phyloP scores from a whole-genome alignment of 2,113 vertebrate species.

The Cyanoramphus novaezelandiae region DNA sequence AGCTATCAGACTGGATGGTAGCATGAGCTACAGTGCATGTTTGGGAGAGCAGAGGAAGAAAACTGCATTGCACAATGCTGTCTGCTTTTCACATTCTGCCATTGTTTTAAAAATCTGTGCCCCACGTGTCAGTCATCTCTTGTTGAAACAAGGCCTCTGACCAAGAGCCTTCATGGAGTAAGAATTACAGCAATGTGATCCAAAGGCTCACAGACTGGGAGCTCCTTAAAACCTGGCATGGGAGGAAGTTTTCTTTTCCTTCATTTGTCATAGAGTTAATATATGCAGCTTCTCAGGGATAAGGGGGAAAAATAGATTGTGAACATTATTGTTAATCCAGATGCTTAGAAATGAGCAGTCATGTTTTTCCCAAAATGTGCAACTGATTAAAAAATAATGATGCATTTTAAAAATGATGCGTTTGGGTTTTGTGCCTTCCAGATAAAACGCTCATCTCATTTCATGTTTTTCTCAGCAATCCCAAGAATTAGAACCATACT shows the following conservation, averaged over 20 bases:
- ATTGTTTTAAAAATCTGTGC: background rate
- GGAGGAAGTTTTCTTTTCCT: background rate
- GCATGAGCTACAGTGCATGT: rapidly evolving
- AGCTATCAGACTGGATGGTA: background rate
- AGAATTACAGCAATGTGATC: conserved; percentile 41
- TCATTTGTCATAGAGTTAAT: background rate
- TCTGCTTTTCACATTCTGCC: background rate
- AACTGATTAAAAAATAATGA: background rate
- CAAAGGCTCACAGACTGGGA: conserved; percentile 59
- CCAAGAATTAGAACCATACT: background rate
- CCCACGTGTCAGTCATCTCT: background rate
- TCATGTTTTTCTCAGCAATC: background rate
- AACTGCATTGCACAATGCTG: background rate
- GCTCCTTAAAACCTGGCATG: background rate
- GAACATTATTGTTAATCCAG: background rate
- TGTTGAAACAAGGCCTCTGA: conserved; percentile 11
- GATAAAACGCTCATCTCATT: background rate
- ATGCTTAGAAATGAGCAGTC: conserved; percentile 5
- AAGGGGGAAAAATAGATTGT: background rate
- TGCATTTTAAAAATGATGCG: background rate
- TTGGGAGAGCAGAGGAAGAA: background rate
- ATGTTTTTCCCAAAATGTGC: background rate
- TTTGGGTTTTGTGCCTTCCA: background rate
- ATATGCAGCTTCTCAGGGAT: background rate
- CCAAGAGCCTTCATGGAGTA: background rate